These are phyloP conservation scores for Leptopilina myrica DNA, from an alignment of 2,888 invertebrate species.

Conservation along the genomic window DNA sequence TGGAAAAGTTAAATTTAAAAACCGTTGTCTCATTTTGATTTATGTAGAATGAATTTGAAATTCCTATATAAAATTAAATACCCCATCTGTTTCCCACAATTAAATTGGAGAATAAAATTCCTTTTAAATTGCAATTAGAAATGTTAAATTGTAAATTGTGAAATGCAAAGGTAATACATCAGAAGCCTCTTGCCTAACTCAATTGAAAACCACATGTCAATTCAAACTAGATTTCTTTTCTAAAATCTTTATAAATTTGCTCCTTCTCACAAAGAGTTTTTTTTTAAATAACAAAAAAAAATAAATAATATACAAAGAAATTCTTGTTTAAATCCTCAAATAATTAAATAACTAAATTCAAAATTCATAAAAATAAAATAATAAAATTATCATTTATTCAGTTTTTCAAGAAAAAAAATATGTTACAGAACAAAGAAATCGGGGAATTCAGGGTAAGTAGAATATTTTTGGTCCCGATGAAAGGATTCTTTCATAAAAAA, in stretches of 20 bases:
- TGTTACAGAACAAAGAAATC: no score
- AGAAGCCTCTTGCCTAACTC: background rate
- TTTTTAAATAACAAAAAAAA: background rate
- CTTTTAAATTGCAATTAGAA: slow-evolving; percentile 26
- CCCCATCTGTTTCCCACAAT: background rate
- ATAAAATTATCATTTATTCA: no score
- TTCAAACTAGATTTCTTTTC: slow-evolving; percentile 29
- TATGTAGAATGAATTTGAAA: background rate
- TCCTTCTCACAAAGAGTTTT: background rate
- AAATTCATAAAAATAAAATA: no score
- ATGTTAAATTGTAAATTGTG: slow-evolving; percentile 23
- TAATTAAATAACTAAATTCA: no score
- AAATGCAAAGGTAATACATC: slow-evolving; percentile 16
- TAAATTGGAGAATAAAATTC: slow-evolving; percentile 11
- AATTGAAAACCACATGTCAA: slow-evolving; percentile 28
- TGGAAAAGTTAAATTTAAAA: background rate
- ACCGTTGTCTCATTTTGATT: background rate
- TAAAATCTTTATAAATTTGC: background rate
- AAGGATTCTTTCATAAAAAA: no score
- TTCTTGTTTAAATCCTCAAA: no score
- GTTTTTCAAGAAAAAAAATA: no score
- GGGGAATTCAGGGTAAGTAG: no score
- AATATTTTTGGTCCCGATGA: no score
- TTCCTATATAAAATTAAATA: background rate
- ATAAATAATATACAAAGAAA: no score